Conservation (phyloP, 2,113 vertebrate genomes). For the Candoia aspera region DNA sequence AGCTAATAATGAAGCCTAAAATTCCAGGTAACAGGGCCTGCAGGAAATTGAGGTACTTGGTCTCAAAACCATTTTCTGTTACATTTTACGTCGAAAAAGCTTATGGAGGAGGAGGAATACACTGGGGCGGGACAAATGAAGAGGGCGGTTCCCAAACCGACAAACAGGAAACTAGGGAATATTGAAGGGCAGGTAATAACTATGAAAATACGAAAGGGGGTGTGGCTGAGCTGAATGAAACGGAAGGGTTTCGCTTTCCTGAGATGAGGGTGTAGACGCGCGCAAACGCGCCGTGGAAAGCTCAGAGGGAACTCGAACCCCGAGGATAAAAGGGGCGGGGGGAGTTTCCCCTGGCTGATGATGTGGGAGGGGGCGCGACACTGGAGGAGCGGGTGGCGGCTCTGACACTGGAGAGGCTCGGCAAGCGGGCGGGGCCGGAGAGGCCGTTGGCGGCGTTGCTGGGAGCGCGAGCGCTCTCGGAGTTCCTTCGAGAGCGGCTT, state of each 20-base stretch:
- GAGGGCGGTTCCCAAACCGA: background rate
- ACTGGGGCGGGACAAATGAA: background rate
- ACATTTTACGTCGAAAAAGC: background rate
- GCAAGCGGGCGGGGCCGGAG: background rate
- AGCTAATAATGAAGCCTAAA: too few relatives aligned
- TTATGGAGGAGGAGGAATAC: background rate
- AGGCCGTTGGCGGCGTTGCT: background rate
- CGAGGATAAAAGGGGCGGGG: background rate
- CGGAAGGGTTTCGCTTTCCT: background rate
- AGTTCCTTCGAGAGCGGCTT: background rate
- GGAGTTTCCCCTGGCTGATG: background rate
- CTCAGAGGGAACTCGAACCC: background rate
- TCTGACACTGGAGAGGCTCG: background rate
- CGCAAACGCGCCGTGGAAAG: background rate
- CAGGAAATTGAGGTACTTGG: background rate
- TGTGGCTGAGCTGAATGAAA: background rate
- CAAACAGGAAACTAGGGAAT: background rate
- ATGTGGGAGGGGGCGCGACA: background rate
- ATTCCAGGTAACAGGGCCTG: too few relatives aligned
- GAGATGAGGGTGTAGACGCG: background rate
- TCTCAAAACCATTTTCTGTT: background rate
- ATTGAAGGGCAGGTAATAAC: background rate
- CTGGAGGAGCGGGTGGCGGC: background rate
- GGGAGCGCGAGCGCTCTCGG: background rate
- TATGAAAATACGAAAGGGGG: background rate